These are phyloP conservation scores for Ceratotherium simum DNA, from an alignment of 2,113 vertebrate species.

Conservation along the genomic window DNA sequence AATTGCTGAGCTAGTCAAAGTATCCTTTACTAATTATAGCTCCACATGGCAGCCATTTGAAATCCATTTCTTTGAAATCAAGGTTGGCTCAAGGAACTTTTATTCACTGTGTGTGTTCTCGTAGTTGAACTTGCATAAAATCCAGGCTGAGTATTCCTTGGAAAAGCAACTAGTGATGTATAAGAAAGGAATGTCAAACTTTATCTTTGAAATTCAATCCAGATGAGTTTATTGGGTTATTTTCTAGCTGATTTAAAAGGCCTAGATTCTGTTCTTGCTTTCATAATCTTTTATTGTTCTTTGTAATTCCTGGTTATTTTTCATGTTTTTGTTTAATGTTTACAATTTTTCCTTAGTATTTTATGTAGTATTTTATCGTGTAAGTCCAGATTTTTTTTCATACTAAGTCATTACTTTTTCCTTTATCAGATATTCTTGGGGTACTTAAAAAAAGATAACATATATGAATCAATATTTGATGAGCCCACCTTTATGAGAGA, in stretches of 20 bases:
- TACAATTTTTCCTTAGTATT: slow-evolving; percentile 24
- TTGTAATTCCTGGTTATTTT: slow-evolving; percentile 31
- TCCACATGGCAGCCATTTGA: slow-evolving; percentile 25
- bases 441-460: slow-evolving; percentile 3
- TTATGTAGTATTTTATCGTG: slow-evolving; percentile 35
- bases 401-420: background rate
- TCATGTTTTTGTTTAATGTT: slow-evolving; percentile 49
- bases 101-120: slow-evolving; percentile 49
- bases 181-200: slow-evolving; percentile 59
- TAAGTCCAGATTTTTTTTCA: background rate
- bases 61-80: slow-evolving; percentile 57
- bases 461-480: background rate
- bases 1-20: background rate
- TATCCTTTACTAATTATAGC: background rate
- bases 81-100: background rate
- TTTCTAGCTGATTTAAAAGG: slow-evolving; percentile 39
- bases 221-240: slow-evolving; percentile 52
- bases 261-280: slow-evolving; percentile 54
- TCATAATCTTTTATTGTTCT: slow-evolving; percentile 49
- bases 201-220: slow-evolving; percentile 67
- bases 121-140: background rate
- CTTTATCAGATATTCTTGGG: background rate
- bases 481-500: background rate
- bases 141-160: slow-evolving; percentile 1
- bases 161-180: slow-evolving; percentile 56